phyloP scores from a whole-genome alignment of 2,888 invertebrate species.

The Theretra japonica region DNA sequence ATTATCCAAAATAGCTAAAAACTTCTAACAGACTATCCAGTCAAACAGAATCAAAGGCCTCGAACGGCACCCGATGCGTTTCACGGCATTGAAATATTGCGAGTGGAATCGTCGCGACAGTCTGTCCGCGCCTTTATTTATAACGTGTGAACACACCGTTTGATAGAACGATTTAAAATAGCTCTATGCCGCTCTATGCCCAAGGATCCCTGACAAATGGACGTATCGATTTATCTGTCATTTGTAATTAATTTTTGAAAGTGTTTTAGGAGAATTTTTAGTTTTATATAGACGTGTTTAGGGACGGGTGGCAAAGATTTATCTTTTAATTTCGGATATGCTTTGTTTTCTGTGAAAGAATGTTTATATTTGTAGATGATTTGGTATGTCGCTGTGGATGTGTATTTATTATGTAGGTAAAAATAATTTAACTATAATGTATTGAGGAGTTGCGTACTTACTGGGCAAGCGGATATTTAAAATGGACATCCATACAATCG shows the following conservation, averaged over 20 bases:
- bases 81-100: slow-evolving; percentile 79
- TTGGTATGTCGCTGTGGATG: not conserved
- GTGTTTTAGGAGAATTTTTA: slow-evolving; percentile 42
- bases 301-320: slow-evolving; percentile 7
- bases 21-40: slow-evolving; percentile 38
- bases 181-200: slow-evolving; percentile 35
- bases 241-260: slow-evolving; percentile 55
- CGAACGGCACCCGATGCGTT: slow-evolving; percentile 61
- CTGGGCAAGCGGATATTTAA: too few species aligned
- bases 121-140: slow-evolving; percentile 73
- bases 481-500: too few species aligned
- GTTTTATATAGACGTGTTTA: slow-evolving; percentile 11
- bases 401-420: too few species aligned
- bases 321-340: slow-evolving; percentile 5
- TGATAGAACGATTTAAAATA: slow-evolving; percentile 70
- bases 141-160: slow-evolving; percentile 71
- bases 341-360: not conserved
- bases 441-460: too few species aligned
- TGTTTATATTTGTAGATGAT: slow-evolving; percentile 1
- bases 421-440: too few species aligned
- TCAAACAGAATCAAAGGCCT: slow-evolving; percentile 38
- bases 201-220: slow-evolving; percentile 55
- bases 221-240: slow-evolving; percentile 65
- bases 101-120: slow-evolving; percentile 75
- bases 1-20: not conserved